Base-by-base conservation (phyloP, 2,797 vertebrate genomes). In the Cyprinodon diabolis region DNA sequence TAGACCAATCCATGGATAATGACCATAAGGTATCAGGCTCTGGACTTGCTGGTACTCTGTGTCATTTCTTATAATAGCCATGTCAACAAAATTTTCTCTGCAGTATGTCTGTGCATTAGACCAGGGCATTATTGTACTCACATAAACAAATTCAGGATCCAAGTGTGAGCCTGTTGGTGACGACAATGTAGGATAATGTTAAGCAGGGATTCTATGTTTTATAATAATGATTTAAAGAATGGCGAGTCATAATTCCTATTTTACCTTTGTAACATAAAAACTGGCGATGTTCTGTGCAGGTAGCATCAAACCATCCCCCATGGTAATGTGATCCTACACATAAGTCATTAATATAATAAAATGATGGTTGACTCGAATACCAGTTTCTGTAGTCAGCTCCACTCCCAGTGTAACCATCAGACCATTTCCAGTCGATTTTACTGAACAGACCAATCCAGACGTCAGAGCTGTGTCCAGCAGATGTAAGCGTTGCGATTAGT, bases 1-100 rank as follows among this genome's bases (percentile, higher is more conserved):
- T 8, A 86, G 37, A 25, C 86, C 84, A 15, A 83, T 78, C 81
- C 81, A 84, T 13, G 66, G 7, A 3, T 0, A 12, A 1, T 0
- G 0, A 0, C 0, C 0, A 37, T 0, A 11, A 2, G 10, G 1
- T 6, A 23, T 0, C 37, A 68, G 11, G 0, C 2, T 71, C 6
- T 2, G 0, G 3, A 76, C 21, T 23, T 12, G 1, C 3, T 55
- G 4, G 25, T 60, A 68, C 52, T 80, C 71, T 1, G 6, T 11
- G 1, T 4, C 4, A 8, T 30, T 30, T 14, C 15, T 30, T 10
- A 47, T 21, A 6, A 21, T 65, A 21, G 25, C 66, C 48, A 68
- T 14, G 66, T 68, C 66, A 4, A 19, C 37, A 48, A 35, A 52
- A 9, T 65, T 45, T 62, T 70, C 35, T 13, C 63, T 72, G 79